Evolutionary conservation across 2,888 invertebrate species (phyloP).

Genomic region (Spialia ferax): DNA sequence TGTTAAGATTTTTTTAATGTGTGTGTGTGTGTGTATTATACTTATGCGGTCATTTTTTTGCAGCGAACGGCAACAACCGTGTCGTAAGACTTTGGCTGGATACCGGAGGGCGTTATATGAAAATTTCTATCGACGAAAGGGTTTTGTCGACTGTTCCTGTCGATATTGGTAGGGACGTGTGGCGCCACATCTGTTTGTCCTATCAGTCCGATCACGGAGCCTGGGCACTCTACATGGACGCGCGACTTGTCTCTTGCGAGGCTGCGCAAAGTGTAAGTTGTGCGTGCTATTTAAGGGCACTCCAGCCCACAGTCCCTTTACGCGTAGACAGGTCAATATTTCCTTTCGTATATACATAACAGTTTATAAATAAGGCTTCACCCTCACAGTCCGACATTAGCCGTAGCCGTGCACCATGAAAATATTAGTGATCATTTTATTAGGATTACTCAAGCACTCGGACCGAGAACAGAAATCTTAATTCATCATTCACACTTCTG

Average conservation of each 20-base stretch:
- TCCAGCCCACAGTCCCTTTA: background rate
- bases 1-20: constrained; percentile 45
- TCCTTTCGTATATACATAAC: no score
- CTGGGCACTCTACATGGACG: constrained; percentile 88
- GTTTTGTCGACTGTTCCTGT: constrained; percentile 78
- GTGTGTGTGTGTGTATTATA: constrained; percentile 10
- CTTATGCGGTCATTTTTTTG: constrained; percentile 51
- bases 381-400: no score
- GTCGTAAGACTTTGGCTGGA: constrained; percentile 88
- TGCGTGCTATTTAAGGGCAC: background rate
- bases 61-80: constrained; percentile 84
- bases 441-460: no score
- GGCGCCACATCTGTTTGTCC: constrained; percentile 90
- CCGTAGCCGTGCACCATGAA: no score
- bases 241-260: constrained; percentile 77
- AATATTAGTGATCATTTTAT: no score
- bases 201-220: constrained; percentile 88
- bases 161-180: constrained; percentile 75
- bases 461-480: no score
- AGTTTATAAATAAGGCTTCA: no score
- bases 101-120: constrained; percentile 83
- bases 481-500: no score
- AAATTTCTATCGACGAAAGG: constrained; percentile 81
- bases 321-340: no score
- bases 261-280: constrained; percentile 64